Conservation (phyloP, 2,888 invertebrate genomes). For the Chrysina gloriosa region DNA sequence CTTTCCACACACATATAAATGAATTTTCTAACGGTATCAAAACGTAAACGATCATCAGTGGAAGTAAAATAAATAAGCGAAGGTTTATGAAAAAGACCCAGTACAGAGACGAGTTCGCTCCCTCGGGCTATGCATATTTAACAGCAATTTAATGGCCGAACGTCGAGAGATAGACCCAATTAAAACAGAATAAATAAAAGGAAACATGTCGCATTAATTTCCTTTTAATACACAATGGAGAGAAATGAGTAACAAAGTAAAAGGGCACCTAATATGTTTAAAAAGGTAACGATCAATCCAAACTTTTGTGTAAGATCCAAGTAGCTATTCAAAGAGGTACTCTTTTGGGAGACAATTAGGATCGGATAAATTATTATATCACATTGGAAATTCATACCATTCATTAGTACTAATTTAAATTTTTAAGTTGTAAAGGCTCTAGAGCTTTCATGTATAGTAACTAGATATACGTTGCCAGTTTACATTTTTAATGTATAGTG, state of each 20-base stretch:
- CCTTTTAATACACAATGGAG: neutral
- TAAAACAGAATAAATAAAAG: slow-evolving; percentile 27
- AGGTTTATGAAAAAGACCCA: slow-evolving; percentile 15
- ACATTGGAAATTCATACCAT: too few species aligned
- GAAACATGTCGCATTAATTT: slow-evolving; percentile 25
- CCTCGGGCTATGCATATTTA: slow-evolving; percentile 25
- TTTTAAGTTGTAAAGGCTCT: too few species aligned
- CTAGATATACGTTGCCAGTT: too few species aligned
- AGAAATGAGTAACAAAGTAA: neutral
- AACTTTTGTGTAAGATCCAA: too few species aligned
- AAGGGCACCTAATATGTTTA: neutral
- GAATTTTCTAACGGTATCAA: neutral
- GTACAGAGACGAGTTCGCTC: neutral
- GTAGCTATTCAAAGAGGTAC: too few species aligned
- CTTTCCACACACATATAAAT: neutral
- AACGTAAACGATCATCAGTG: slow-evolving; percentile 14
- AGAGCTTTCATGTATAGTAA: too few species aligned
- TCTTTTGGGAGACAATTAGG: too few species aligned
- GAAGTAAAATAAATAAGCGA: slow-evolving; percentile 16
- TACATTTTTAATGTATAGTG: too few species aligned
- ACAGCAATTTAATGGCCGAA: slow-evolving; percentile 20
- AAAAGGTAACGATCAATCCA: too few species aligned
- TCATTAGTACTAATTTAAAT: too few species aligned
- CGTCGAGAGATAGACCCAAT: slow-evolving; percentile 22
- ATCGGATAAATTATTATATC: too few species aligned